Evolutionary conservation across 2,797 vertebrate species (phyloP).

Genomic region (Falco columbarius): DNA sequence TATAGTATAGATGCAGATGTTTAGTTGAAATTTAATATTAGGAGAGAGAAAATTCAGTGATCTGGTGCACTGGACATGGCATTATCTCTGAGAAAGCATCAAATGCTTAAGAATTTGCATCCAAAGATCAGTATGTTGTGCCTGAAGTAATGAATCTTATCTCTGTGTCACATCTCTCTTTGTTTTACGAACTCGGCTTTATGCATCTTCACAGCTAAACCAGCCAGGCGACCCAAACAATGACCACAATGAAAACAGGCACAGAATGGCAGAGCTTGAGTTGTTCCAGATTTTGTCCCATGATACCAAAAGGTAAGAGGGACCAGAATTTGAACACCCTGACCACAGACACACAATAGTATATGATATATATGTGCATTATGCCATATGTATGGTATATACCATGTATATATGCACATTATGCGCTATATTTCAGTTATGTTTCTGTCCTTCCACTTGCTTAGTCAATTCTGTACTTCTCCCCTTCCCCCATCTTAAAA

Average conservation of each 20-base stretch:
- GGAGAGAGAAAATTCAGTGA: neutral
- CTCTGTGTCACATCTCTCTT: neutral
- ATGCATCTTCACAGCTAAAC: neutral
- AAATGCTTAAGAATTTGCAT: neutral
- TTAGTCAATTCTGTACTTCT: neutral
- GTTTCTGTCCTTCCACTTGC: neutral
- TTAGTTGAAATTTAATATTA: neutral
- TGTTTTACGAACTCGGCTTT: neutral
- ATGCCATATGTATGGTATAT: no score
- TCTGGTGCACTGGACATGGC: neutral
- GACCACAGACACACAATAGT: fast-evolving
- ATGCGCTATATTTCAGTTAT: neutral
- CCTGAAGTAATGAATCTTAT: neutral
- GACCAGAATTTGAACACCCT: neutral
- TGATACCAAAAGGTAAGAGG: neutral
- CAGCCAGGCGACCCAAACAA: neutral
- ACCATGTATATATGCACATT: no score
- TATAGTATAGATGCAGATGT: neutral
- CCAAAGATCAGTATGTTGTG: neutral
- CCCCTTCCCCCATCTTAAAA: neutral
- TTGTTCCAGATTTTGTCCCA: neutral
- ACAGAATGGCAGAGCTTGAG: neutral
- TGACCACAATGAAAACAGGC: neutral
- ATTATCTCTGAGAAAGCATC: neutral
- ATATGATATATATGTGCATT: no score